Conservation (phyloP, 2,888 invertebrate genomes). For the Clusia tigrina region DNA sequence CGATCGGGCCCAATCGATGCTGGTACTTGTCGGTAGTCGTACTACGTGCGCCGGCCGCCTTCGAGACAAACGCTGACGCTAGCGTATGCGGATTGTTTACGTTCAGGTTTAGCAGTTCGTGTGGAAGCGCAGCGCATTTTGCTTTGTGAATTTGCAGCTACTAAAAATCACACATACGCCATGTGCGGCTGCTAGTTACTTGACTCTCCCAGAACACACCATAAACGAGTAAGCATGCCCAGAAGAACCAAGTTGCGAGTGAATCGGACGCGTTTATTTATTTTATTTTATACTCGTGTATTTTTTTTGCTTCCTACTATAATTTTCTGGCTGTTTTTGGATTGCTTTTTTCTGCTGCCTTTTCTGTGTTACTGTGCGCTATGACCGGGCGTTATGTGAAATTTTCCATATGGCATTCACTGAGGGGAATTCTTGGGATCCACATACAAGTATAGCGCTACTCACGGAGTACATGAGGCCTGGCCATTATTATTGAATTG, state of each 20-base stretch:
- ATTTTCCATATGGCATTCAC: constrained; percentile 49
- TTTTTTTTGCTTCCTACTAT: not conserved
- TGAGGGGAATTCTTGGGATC: not conserved
- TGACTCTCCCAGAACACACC: not conserved
- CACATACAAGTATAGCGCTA: not conserved
- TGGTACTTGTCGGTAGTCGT: too few species aligned
- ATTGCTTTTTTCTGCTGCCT: not conserved
- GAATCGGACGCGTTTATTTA: too few species aligned
- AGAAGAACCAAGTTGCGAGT: not conserved
- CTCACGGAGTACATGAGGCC: not conserved
- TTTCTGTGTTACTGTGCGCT: not conserved
- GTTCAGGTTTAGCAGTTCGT: not conserved
- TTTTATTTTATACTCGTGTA: too few species aligned
- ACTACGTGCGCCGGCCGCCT: too few species aligned
- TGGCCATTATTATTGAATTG: constrained; percentile 23
- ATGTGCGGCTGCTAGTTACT: constrained; percentile 12
- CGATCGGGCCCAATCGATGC: too few species aligned
- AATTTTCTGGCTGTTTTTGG: not conserved
- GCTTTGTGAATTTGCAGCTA: not conserved
- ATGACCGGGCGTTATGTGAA: constrained; percentile 46
- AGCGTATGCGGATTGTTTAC: constrained; percentile 12
- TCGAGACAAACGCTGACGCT: too few species aligned
- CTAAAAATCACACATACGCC: constrained; percentile 25
- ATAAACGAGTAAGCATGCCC: not conserved
- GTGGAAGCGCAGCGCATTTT: not conserved